phyloP scores from a whole-genome alignment of 2,113 vertebrate species.

The Galeopterus variegatus region DNA sequence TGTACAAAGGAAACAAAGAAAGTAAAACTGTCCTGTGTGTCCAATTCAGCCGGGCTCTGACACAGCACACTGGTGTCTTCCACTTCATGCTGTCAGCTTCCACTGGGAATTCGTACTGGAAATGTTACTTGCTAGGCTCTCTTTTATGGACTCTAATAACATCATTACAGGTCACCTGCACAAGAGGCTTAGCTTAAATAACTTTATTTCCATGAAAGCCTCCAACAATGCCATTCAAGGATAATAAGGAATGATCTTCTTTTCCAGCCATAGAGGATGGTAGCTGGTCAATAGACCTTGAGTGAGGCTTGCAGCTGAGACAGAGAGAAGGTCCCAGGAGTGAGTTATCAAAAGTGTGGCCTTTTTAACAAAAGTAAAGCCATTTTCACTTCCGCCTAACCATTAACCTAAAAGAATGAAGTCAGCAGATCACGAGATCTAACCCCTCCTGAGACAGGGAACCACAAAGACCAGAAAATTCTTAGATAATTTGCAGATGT shows the following conservation, averaged over 20 bases:
- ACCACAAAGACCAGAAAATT: too few relatives aligned
- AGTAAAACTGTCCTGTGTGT: background rate
- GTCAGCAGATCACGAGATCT: too few relatives aligned
- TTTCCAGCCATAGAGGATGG: background rate
- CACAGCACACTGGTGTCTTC: background rate
- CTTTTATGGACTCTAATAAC: background rate
- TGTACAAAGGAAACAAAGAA: background rate
- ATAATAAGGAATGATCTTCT: background rate
- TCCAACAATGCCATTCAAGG: background rate
- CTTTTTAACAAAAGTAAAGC: too few relatives aligned
- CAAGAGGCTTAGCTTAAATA: background rate
- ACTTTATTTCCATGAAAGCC: background rate
- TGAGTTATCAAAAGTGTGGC: too few relatives aligned
- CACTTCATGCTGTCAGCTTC: background rate
- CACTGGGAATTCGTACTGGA: background rate
- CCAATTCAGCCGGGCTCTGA: background rate
- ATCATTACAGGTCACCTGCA: background rate
- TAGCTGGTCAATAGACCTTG: background rate
- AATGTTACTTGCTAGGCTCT: background rate
- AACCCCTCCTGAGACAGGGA: too few relatives aligned
- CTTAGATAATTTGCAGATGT: too few relatives aligned
- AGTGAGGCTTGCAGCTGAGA: accelerated
- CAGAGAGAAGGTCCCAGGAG: background rate
- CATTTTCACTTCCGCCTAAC: too few relatives aligned
- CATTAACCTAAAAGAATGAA: too few relatives aligned